Base-by-base conservation (phyloP, 2,113 vertebrate genomes). In the Phylloscopus trochilus region DNA sequence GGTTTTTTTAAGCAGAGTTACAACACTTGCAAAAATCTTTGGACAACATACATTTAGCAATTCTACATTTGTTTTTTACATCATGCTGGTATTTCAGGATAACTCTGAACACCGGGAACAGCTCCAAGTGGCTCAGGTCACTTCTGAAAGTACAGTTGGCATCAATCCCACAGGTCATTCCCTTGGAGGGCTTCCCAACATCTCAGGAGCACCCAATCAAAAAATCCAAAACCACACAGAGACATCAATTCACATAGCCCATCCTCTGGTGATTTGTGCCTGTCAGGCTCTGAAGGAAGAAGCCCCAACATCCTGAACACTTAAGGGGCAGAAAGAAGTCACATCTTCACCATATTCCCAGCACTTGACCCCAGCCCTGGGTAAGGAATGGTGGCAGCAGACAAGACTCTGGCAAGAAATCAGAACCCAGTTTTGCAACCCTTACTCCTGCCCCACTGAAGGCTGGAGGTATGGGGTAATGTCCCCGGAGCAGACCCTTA, bases 141-240 rank as follows among this genome's bases (percentile, higher is more conserved):
- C 85, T 94, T 90, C 90, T 95, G 83, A 93, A 96, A 95, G 77
- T 92, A 96, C 86, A 93, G 80, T 13, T 97, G 96, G 95, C 90
- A 72, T 11, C 80, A 59, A 19, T 87, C 93, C 94, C 83, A 53
- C 90, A 95, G 95, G 95, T 93, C 96, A 94, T 81, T 90, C 83
- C 90, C 49, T 84, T 95, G 92, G 94, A 94, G 88, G n/a, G 47
- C 69, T 93, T 94, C 92, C 92, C 88, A 88, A 2, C 28, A 53
- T 49, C 90, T 75, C 56, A 49, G 44, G 41, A 90, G 62, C 80
- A 89, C 64, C 93, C 90, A 87, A 15, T 23, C 15, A 13, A 63
- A 77, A 94, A 74, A 58, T 82, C 76, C 37, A 47, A 96, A 92
- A 53, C 51, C 41, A 53, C 2, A 7, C 52, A 30, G 59, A 90